Base-by-base conservation (phyloP, 2,888 invertebrate species). In the Neelides folsomi region DNA sequence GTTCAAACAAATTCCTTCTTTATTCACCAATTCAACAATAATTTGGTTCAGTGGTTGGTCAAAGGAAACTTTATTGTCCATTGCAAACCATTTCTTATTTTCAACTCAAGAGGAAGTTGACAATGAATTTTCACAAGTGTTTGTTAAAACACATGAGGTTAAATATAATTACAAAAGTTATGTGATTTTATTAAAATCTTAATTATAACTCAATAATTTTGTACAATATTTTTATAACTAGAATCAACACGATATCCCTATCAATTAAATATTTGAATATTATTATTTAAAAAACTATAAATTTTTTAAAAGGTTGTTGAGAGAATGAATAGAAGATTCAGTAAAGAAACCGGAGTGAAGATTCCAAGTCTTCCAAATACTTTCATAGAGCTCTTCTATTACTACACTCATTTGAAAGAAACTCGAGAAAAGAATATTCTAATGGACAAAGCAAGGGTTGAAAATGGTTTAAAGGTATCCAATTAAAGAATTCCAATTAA, bases 1-100 rank as follows among this genome's bases (percentile, higher is more conserved):
- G 86, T 94, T 92, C 69, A 27, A 27, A 5, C 27, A 27, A 27
- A 27, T 27, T 27, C 94, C 93, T 0, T 90, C 92, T 0, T 73
- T 94, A 58, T 86, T 79, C 42, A 93, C 92, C 71, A 92, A 90
- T 68, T 92, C 90, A 67, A 89, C 89, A 0, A 90, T 93, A 53
- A 89, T 93, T 69, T 93, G 93, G 92, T 92, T 89, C 70, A 81
- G 82, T 1, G 86, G 86, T 66, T 92, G 92, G 92, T 90, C 90
- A 0, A 77, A 79, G 10, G 90, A 90, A 67, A 90, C 90, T 12
- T 72, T 92, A 49, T 73, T 84, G 13, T 86, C 87, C 0, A 90
- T 87, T 1, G 88, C 92, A 0, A 69, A 79, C 51, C 83, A 80
- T 56, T 77, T 83, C 47, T 76, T 92, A 37, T 72, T 73, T 37